Base-by-base conservation (phyloP, 2,113 vertebrate genomes). In the Chaetura pelagica region DNA sequence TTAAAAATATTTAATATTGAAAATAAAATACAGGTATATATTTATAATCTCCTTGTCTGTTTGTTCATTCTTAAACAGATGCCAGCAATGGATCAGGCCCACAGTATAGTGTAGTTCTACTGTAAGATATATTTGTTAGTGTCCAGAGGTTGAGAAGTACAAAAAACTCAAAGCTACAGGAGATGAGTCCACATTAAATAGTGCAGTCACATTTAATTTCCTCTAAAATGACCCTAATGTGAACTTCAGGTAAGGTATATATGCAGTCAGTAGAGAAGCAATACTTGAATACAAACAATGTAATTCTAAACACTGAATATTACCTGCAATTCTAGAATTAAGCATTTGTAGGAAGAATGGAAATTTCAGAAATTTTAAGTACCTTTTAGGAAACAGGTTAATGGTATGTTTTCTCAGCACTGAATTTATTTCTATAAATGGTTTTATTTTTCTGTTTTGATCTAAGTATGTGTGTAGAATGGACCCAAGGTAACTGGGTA, bases 1-100 rank as follows among this genome's bases (percentile, higher is more conserved):
- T 98, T 98, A 98, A 98, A 99, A 98, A 99, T 98, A 99, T 99
- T 99, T 99, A 99, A 99, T 99, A 99, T 99, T 98, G 98, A 98
- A 99, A 99, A 99, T 99, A 99, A 99, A 99, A 98, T 97, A 98
- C 97, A 97, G 97, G 97, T 98, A 98, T 98, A 98, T 98, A 98
- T 98, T 98, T 98, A 98, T 98, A 98, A 98, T 95, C 92, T 92
- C 90, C 49, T 97, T 92, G 87, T 97, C 84, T 90, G 35, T 96
- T 84, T 89, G 68, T 96, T 97, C 85, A n/a, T 55, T 96, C 91
- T 95, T 91, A 93, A 92, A 87, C 95, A 91, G 94, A 80, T 89
- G 38, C 26, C 96, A 95, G 76, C 61, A 71, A 5, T n/a, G 68
- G 62, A 61, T 71, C 77, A 75, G 84, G 62, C 71, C 57, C 52